A percentile compares a stretch with the other conserved stretches of the same genome.
These are phyloP conservation scores for Tangara arthus DNA, from an alignment of 2,797 vertebrate genomes.

Conservation along the genomic window DNA sequence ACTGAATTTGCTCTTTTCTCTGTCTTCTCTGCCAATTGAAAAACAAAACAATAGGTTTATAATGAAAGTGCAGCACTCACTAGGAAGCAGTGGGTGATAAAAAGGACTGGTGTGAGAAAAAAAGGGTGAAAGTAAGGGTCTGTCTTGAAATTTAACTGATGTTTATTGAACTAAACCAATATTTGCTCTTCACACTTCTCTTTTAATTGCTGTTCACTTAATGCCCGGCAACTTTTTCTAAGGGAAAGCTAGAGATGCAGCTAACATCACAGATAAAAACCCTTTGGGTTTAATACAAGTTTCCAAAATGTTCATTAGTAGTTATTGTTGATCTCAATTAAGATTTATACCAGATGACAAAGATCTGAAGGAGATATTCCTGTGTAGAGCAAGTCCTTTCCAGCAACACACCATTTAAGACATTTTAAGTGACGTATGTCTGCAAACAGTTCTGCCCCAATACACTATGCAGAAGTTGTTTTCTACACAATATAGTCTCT, in stretches of 20 bases:
- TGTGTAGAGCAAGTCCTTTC: not conserved
- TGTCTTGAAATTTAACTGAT: slow-evolving; percentile 27
- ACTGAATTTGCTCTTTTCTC: not conserved
- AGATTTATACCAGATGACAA: not conserved
- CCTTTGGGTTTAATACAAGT: not conserved
- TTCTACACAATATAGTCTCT: not conserved
- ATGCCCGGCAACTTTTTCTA: not conserved
- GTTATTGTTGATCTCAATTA: not conserved
- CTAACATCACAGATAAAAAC: not conserved
- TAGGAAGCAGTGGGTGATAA: slow-evolving; percentile 40
- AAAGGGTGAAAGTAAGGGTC: not conserved
- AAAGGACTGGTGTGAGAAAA: slow-evolving; percentile 41
- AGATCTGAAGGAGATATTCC: not conserved
- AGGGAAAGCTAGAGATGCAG: not conserved
- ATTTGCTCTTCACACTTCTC: not conserved
- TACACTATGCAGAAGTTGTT: fast-evolving
- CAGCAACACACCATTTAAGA: not conserved
- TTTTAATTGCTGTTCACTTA: not conserved
- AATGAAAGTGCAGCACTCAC: not conserved
- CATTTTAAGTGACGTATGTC: not conserved
- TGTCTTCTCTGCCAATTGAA: not conserved
- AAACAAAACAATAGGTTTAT: not conserved
- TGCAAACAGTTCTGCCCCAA: not conserved
- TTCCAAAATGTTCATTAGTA: not conserved
- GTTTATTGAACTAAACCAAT: slow-evolving; percentile 11